A percentile compares a stretch with the other conserved stretches of the same genome.
Evolutionary conservation across 2,113 vertebrate genomes (phyloP).

Genomic region (Chaenogobius annularis): DNA sequence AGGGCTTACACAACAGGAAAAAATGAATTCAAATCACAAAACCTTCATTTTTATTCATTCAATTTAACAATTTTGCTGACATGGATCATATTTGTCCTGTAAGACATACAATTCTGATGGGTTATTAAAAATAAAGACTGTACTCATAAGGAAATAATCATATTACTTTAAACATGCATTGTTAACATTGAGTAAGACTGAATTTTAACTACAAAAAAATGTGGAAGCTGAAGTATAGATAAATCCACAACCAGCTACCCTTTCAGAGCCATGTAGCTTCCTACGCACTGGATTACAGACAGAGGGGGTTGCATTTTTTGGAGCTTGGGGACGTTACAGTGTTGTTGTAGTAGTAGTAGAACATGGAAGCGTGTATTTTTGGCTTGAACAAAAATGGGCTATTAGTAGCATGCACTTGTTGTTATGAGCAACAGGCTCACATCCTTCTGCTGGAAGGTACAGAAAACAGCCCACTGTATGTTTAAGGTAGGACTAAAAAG

Average conservation of each 20-base stretch:
- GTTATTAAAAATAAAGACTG: too few relatives aligned
- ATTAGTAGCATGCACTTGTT: constrained; percentile 2
- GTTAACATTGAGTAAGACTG: not conserved
- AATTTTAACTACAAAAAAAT: constrained; percentile 34
- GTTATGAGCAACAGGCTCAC: constrained; percentile 24
- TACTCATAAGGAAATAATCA: too few relatives aligned
- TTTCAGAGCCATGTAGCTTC: constrained; percentile 34
- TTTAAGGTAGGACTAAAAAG: not conserved
- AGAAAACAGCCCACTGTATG: not conserved
- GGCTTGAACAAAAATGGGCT: not conserved
- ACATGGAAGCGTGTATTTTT: not conserved
- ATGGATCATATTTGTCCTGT: too few relatives aligned
- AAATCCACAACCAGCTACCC: constrained; percentile 56
- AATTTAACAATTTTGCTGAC: too few relatives aligned
- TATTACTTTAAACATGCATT: too few relatives aligned
- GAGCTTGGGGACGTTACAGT: constrained; percentile 26
- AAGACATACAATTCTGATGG: too few relatives aligned
- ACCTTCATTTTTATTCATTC: too few relatives aligned
- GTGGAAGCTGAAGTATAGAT: constrained; percentile 53
- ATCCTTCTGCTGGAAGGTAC: not conserved
- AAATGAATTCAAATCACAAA: too few relatives aligned
- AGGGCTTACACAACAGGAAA: too few relatives aligned
- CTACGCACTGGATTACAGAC: constrained; percentile 44
- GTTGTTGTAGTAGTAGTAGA: not conserved
- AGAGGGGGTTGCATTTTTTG: constrained; percentile 45